Percentiles rank a stretch among this genome's conserved stretches.
Evolutionary conservation across 2,797 vertebrate species (phyloP).

Genomic region (Aratinga solstitialis): DNA sequence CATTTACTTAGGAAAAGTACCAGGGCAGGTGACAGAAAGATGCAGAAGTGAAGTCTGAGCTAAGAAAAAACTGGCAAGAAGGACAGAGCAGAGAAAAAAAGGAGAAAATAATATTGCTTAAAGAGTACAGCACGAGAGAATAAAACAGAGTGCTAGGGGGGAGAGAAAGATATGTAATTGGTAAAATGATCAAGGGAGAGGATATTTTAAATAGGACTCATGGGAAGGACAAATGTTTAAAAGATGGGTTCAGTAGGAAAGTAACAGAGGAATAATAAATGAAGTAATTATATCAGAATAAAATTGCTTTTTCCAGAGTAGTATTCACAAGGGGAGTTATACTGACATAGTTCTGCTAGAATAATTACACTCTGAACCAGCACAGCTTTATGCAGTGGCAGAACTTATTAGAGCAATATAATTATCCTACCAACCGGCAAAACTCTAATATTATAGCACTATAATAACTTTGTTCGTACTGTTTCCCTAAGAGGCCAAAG

Average conservation of each 20-base stretch:
- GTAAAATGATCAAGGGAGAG: slow-evolving; percentile 48
- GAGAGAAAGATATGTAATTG: slow-evolving; percentile 15
- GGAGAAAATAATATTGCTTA: not conserved
- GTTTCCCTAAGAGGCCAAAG: not conserved
- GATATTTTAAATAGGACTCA: slow-evolving; percentile 48
- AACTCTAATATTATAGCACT: slow-evolving; percentile 5
- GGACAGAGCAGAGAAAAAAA: not conserved
- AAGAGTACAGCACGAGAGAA: not conserved
- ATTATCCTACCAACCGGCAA: slow-evolving; percentile 41
- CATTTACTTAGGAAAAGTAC: not conserved
- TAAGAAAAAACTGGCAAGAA: not conserved
- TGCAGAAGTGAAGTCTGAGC: not conserved
- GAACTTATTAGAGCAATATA: slow-evolving; percentile 48
- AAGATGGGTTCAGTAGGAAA: slow-evolving; percentile 33
- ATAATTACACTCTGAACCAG: slow-evolving; percentile 52
- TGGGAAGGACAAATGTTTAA: slow-evolving; percentile 44
- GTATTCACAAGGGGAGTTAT: slow-evolving; percentile 27
- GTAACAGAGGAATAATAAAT: slow-evolving; percentile 58
- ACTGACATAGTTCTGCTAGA: slow-evolving; percentile 32
- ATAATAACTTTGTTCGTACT: slow-evolving; percentile 18
- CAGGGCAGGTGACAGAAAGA: not conserved
- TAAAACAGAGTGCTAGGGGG: not conserved
- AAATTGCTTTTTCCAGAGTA: slow-evolving; percentile 45
- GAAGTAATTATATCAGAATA: slow-evolving; percentile 53
- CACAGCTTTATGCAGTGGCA: slow-evolving; percentile 23